Base-by-base conservation (phyloP, 2,113 vertebrate genomes). In the Microcebus lehilahytsara region DNA sequence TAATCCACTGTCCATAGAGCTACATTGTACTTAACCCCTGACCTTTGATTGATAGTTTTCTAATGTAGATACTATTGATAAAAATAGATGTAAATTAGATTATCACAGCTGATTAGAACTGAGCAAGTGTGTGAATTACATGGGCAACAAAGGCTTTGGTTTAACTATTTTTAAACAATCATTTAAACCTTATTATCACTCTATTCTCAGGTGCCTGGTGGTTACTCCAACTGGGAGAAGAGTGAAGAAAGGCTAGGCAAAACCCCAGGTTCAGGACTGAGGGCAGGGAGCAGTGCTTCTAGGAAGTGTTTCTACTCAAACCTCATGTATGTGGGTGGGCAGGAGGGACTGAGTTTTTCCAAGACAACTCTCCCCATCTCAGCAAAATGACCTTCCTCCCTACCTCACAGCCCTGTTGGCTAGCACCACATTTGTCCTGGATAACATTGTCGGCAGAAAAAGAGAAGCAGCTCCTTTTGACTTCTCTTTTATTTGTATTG, bases 11-110 rank as follows among this genome's bases (percentile, higher is more conserved):
- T n/a, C n/a, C 9, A 42, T 42, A 25, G 9, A 51, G 20, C 23
- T 25, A 34, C 42, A 37, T 49, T 49, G 64, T 78, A 11, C 46
- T 86, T 93, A 84, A 69, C 51, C 58, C n/a, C 5, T 64, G 71
- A 6, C 51, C 22, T 84, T 91, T 91, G n/a, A 90, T 42, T 49
- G n/a, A n/a, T 71, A 62, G n/a, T 62, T 93, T 78, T 84, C 78
- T 80, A 60, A 49, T 86, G 46, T 34, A 89, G 72, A 60, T 77
- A 95, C 42, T 66, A 67, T n/a, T 77, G 42, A 85, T 89, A 60
- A 93, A 93, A 95, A 69, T 49, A 95, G 46, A 67, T 85, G 67
- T 49, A 62, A 94, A 93, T 87, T n/a, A 77, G 40, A 62, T 89
- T 16, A 66, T 71, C 27, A 88, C 16, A 91, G 22, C 27, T 69